Conservation (phyloP, 2,113 vertebrate species). For the Patagioenas fasciata region DNA sequence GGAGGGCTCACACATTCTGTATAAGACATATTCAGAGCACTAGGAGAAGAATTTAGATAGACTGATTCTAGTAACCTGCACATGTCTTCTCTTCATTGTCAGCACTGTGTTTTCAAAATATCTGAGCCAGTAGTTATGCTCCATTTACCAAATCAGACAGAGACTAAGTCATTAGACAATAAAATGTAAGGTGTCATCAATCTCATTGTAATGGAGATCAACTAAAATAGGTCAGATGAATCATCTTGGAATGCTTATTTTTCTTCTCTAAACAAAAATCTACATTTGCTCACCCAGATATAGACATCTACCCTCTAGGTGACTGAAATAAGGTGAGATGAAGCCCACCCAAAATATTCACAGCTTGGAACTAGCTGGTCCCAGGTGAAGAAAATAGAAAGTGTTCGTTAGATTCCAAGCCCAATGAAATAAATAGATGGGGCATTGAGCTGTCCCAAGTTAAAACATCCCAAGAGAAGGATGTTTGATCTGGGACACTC, state of each 20-base stretch:
- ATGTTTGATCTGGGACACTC: neutral
- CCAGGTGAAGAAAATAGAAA: neutral
- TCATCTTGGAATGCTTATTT: neutral
- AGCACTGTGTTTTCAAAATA: neutral
- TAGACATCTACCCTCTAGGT: neutral
- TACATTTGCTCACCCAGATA: neutral
- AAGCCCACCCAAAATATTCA: neutral
- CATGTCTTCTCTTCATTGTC: neutral
- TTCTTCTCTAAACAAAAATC: neutral
- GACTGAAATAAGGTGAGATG: neutral
- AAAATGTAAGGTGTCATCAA: neutral
- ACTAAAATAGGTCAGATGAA: neutral
- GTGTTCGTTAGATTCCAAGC: neutral
- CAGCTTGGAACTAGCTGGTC: neutral
- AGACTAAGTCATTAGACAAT: neutral
- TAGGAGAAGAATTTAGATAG: neutral
- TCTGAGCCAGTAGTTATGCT: neutral
- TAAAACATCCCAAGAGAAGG: neutral
- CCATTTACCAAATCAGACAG: neutral
- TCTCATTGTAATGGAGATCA: neutral
- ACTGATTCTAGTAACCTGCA: neutral
- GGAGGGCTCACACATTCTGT: neutral
- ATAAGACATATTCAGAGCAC: neutral
- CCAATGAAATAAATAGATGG: neutral
- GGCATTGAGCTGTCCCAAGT: neutral